phyloP scores from a whole-genome alignment of 2,113 vertebrate species.

The Gila orcuttii region DNA sequence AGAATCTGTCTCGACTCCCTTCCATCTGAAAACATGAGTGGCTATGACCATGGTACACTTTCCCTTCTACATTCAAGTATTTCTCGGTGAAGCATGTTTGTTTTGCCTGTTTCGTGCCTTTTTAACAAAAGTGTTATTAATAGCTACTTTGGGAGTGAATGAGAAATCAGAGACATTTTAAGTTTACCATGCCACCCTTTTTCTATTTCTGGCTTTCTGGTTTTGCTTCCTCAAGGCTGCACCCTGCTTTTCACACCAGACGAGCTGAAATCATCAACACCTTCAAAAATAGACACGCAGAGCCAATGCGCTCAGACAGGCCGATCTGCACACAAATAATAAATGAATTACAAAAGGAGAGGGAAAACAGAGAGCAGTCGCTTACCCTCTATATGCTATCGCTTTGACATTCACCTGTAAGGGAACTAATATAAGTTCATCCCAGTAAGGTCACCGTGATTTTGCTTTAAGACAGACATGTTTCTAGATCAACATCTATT shows the following conservation, averaged over 20 bases:
- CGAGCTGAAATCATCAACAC: slow-evolving; percentile 67
- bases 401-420: neutral
- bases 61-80: neutral
- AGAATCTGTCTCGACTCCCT: slow-evolving; percentile 31
- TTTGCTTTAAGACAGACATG: too few relatives aligned
- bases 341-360: slow-evolving; percentile 36
- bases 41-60: slow-evolving; percentile 36
- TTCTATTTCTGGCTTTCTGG: slow-evolving; percentile 64
- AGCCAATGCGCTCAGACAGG: slow-evolving; percentile 69
- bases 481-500: too few relatives aligned
- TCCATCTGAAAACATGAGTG: slow-evolving; percentile 48
- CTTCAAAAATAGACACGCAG: slow-evolving; percentile 66
- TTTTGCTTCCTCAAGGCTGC: slow-evolving; percentile 58
- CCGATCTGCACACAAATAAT: slow-evolving; percentile 49
- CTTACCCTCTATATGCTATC: neutral
- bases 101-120: slow-evolving; percentile 52
- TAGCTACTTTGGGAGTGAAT: slow-evolving; percentile 61
- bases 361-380: slow-evolving; percentile 12
- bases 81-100: slow-evolving; percentile 43
- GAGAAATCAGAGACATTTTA: slow-evolving; percentile 48
- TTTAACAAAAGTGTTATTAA: slow-evolving; percentile 63
- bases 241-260: slow-evolving; percentile 58
- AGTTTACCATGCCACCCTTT: slow-evolving; percentile 59
- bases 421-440: neutral
- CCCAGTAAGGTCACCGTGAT: neutral